Base-by-base conservation (phyloP, 2,888 invertebrate species). In the Tenthredo distinguenda region DNA sequence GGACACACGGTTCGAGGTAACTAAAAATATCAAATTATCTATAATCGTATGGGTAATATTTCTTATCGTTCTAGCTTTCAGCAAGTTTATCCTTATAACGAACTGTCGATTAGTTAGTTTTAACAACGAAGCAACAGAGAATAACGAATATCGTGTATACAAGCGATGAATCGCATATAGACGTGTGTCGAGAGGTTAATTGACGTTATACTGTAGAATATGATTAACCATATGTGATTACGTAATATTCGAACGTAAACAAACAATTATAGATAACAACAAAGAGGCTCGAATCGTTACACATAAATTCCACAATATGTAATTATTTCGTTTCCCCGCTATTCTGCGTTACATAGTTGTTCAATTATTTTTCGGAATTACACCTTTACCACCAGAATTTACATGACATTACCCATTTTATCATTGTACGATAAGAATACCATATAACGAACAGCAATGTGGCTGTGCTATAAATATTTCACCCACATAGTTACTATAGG, bases 101-200 rank as follows among this genome's bases (percentile, higher is more conserved):
- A 50, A 55, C 55, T 77, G 77, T 55, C 77, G 77, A 77, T 77
- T 55, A 55, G 77, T 55, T 31, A 55, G 77, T 55, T 55, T 55
- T 10, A 55, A 55, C 50, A 21, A 47, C 26, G 18, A 5, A 47
- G 21, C 47, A 43, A 76, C 12, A 47, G 40, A 50, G 50, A 50
- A 18, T 31, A 50, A 31, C 50, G 77, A 18, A 77, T 34, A 31
- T 40, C 31, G 77, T 26, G 7, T 31, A 31, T 34, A 55, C 50
- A 34, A 18, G 21, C 74, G 74, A 62, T 74, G 43, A 15, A 40
- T 34, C 15, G 68, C 18, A 34, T 15, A 34, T 12, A 68, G 31
- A 21, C 21, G 74, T 74, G 47, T n/a, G 50, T 76, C 34, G 31
- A 77, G 55, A 50, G 18, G 18, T 55, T 77, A 55, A 77, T 55